These are phyloP conservation scores for Trogon melanurus DNA, from an alignment of 2,113 vertebrate species.

Conservation along the genomic window DNA sequence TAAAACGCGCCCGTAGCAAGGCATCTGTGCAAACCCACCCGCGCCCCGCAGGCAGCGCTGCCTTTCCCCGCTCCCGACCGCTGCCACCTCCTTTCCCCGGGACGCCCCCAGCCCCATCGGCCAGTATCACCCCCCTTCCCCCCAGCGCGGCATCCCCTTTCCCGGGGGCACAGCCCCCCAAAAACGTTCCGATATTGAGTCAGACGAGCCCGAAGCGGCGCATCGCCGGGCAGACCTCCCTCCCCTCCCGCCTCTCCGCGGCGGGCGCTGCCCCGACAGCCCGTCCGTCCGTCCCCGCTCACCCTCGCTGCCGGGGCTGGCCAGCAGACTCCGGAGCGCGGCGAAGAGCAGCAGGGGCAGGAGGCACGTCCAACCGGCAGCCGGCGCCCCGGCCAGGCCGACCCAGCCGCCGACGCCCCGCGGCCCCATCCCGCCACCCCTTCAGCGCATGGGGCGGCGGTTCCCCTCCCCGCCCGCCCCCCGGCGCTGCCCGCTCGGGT, in stretches of 20 bases:
- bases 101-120: neutral
- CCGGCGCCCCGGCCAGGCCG: neutral
- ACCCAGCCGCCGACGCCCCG: neutral
- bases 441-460: neutral
- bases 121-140: neutral
- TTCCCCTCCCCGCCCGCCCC: neutral
- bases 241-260: neutral
- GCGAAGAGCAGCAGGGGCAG: slow-evolving; percentile 56
- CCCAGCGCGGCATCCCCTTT: too few species aligned
- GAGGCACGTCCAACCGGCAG: slow-evolving; percentile 62
- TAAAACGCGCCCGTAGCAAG: neutral
- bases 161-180: neutral
- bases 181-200: neutral
- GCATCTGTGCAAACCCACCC: neutral
- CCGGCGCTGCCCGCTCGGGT: neutral
- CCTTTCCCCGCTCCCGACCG: neutral
- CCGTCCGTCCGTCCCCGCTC: neutral
- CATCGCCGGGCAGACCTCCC: neutral
- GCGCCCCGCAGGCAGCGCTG: neutral
- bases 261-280: neutral
- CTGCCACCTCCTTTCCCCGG: neutral
- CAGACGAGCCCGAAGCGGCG: neutral
- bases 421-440: neutral
- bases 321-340: slow-evolving; percentile 70
- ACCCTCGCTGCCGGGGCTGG: slow-evolving; percentile 77